Percentiles rank a stretch among this genome's conserved stretches.
These are phyloP conservation scores for Vultur gryphus DNA, from an alignment of 2,797 vertebrate genomes.

Conservation along the genomic window DNA sequence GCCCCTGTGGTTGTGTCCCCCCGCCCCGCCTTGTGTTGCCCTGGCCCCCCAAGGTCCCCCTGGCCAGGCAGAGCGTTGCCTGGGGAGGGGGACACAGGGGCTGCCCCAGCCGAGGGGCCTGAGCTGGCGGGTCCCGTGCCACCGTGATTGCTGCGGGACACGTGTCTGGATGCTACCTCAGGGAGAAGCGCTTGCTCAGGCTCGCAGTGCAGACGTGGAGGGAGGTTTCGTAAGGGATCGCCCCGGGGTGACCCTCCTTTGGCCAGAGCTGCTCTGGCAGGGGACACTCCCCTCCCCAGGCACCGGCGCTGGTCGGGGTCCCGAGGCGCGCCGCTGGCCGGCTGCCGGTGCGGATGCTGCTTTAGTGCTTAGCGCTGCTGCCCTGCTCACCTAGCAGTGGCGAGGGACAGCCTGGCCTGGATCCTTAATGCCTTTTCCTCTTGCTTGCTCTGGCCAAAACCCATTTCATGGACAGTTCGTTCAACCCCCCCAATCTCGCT, in stretches of 20 bases:
- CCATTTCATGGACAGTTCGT: accelerated
- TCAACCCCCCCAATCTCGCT: neutral
- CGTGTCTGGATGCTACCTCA: neutral
- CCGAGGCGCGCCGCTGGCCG: neutral
- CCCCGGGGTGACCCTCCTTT: neutral
- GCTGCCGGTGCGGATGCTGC: neutral
- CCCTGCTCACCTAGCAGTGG: neutral
- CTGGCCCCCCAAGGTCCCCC: neutral
- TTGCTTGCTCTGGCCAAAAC: neutral
- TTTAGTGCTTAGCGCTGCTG: neutral
- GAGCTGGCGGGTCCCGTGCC: neutral
- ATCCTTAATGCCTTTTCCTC: slow-evolving; percentile 14
- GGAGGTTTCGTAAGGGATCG: neutral
- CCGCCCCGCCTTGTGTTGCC: neutral
- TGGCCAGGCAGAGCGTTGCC: neutral
- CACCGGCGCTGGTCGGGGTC: neutral
- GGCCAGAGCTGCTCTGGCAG: neutral
- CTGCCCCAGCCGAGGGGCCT: neutral
- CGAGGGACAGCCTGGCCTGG: neutral
- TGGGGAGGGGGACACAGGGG: neutral
- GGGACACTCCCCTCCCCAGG: neutral
- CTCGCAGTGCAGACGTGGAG: neutral
- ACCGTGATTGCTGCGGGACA: neutral
- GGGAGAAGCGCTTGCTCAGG: neutral
- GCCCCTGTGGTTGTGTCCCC: neutral